Conservation (phyloP, 2,113 vertebrate species). For the Macrotus californicus region DNA sequence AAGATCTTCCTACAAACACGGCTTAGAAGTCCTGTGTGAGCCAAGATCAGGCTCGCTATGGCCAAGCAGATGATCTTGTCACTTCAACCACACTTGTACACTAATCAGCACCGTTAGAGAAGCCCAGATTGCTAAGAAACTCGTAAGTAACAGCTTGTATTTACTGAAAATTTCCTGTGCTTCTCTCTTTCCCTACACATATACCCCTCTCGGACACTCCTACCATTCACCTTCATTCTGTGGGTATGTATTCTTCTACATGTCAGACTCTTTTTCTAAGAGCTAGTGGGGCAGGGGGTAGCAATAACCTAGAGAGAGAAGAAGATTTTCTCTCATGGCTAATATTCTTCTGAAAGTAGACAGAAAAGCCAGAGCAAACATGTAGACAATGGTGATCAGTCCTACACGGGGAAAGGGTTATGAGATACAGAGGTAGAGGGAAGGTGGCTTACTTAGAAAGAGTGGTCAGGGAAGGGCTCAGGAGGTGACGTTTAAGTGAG, state of each 20-base stretch:
- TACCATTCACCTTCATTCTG: neutral
- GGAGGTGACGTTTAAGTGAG: neutral
- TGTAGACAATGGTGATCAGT: neutral
- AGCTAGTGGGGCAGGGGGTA: neutral
- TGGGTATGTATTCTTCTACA: neutral
- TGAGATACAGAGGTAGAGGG: neutral
- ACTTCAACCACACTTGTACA: neutral
- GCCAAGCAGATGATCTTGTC: neutral
- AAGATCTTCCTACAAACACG: neutral
- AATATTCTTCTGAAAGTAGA: neutral
- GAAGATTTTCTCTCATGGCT: neutral
- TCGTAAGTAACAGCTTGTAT: neutral
- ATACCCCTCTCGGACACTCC: neutral
- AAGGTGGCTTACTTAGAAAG: neutral
- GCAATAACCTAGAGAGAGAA: neutral
- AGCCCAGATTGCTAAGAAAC: neutral
- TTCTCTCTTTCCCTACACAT: accelerated
- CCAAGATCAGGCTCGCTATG: neutral
- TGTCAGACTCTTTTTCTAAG: neutral
- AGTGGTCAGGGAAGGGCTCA: neutral
- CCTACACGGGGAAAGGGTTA: neutral
- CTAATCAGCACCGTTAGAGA: neutral
- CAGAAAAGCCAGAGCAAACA: neutral
- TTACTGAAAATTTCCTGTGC: neutral
- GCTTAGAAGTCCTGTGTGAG: neutral